A percentile compares a stretch with the other conserved stretches of the same genome.
phyloP scores from a whole-genome alignment of 2,797 vertebrate species.

The Petrocephalus schoutedeni region DNA sequence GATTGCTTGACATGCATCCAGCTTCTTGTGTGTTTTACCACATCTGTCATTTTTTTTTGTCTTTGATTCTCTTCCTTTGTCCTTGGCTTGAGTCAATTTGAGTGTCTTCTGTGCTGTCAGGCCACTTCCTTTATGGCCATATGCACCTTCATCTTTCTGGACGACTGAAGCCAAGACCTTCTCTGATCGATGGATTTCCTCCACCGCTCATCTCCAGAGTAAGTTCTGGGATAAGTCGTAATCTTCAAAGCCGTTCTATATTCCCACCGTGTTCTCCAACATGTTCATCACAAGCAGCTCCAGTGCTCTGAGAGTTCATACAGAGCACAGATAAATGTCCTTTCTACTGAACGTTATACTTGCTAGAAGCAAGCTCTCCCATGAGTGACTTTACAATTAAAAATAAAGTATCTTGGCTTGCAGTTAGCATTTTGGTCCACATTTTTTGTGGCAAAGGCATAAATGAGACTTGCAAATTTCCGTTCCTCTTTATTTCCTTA shows the following conservation, averaged over 20 bases:
- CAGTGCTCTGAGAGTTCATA: not conserved
- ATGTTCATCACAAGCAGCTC: not conserved
- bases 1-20: not conserved
- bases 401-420: not conserved
- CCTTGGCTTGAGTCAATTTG: not conserved
- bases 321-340: not conserved
- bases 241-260: not conserved
- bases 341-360: not conserved
- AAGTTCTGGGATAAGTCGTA: not conserved
- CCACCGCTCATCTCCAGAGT: not conserved
- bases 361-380: not conserved
- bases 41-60: not conserved
- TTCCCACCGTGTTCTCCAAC: not conserved
- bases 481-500: not conserved
- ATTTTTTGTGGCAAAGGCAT: not conserved
- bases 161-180: not conserved
- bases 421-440: not conserved
- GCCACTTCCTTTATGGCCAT: not conserved
- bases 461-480: not conserved
- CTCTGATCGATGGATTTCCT: not conserved
- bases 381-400: not conserved
- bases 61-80: not conserved
- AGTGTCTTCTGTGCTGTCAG: not conserved
- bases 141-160: not conserved
- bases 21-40: not conserved